Conservation (phyloP, 1,140 invertebrate genomes). For the Drosophila jambulina region DNA sequence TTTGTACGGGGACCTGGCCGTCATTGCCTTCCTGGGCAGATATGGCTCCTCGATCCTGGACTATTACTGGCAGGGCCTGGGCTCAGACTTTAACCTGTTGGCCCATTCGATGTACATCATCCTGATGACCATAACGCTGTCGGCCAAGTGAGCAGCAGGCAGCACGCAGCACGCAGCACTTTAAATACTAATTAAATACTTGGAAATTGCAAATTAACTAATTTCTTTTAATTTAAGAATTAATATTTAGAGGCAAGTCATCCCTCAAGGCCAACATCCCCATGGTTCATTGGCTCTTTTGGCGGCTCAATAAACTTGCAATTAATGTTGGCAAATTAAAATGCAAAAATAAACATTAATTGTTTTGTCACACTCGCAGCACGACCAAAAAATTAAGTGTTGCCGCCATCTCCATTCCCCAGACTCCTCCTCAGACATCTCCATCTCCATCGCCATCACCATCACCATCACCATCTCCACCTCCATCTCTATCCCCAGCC, state of each 20-base stretch:
- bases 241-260: not conserved
- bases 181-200: not conserved
- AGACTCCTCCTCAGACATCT: conserved; percentile 1
- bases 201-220: not conserved
- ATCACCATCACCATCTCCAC: conserved; percentile 6
- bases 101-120: conserved; percentile 61
- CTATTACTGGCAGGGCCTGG: conserved; percentile 58
- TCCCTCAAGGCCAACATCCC: conserved; percentile 59
- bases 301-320: conserved; percentile 80
- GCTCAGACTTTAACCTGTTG: conserved; percentile 51
- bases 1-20: conserved; percentile 62
- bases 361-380: conserved; percentile 66
- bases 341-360: conserved; percentile 84
- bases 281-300: conserved; percentile 68
- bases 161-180: not conserved
- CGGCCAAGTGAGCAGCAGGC: conserved; percentile 32
- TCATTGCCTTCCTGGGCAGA: conserved; percentile 62
- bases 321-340: conserved; percentile 84
- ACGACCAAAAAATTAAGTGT: conserved; percentile 54
- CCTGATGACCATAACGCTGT: conserved; percentile 64
- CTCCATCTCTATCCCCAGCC: conserved; percentile 12
- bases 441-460: not conserved
- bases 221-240: not conserved
- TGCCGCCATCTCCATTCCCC: conserved; percentile 4
- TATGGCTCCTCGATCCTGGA: conserved; percentile 69